A percentile compares a stretch with the other conserved stretches of the same genome.
These are phyloP conservation scores for Heteractis magnifica DNA, from an alignment of 92 coral and sea anemone species.

Conservation along the genomic window DNA sequence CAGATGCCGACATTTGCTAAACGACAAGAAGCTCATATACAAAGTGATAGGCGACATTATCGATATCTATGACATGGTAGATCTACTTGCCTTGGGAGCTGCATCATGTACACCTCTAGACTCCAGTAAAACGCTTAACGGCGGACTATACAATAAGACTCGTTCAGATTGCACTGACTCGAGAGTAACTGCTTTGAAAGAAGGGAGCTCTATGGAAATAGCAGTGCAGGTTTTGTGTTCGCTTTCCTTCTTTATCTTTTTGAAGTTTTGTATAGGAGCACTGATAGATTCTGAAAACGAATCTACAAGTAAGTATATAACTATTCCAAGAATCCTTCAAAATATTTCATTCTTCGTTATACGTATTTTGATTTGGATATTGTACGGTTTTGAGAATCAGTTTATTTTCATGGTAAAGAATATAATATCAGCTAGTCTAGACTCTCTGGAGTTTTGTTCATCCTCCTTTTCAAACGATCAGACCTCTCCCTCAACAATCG, in stretches of 20 bases:
- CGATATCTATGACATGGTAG: conserved; percentile 16
- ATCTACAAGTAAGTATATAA: background rate
- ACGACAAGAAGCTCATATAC: background rate
- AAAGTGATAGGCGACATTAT: conserved; percentile 8
- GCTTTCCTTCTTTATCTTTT: conserved; percentile 14
- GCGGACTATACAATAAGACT: background rate
- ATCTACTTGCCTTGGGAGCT: conserved; percentile 16
- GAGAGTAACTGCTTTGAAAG: background rate
- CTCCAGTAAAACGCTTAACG: background rate
- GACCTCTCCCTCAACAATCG: background rate
- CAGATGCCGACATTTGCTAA: background rate
- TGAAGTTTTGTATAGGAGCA: background rate
- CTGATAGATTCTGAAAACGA: background rate
- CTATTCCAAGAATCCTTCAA: background rate
- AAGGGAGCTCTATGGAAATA: background rate
- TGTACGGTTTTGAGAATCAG: conserved; percentile 16
- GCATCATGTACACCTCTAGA: background rate
- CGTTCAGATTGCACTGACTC: conserved; percentile 6
- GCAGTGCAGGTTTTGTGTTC: conserved; percentile 11
- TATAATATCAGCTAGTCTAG: background rate
- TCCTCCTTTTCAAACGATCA: background rate
- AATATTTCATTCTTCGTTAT: conserved; percentile 8
- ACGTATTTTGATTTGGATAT: background rate
- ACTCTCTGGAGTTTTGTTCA: background rate
- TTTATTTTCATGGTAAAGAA: conserved; percentile 10